Conservation (phyloP, 2,113 vertebrate genomes). For the Notechis scutatus region DNA sequence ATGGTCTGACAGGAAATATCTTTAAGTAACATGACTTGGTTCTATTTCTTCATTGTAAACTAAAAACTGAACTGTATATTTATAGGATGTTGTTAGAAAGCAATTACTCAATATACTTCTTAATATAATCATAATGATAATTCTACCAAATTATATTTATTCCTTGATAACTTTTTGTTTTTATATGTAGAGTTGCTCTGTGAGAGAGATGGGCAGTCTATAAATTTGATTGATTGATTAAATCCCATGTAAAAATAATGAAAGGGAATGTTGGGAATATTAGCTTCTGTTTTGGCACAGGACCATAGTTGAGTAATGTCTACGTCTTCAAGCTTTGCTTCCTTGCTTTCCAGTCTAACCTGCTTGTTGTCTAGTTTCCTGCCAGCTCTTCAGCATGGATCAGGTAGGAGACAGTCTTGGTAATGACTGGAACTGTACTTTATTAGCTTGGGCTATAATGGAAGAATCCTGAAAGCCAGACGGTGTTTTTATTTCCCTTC, state of each 20-base stretch:
- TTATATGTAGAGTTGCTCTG: neutral
- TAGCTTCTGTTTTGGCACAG: neutral
- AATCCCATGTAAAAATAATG: neutral
- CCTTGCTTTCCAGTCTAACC: neutral
- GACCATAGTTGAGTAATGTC: neutral
- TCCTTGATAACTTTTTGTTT: neutral
- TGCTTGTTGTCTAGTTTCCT: neutral
- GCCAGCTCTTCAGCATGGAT: neutral
- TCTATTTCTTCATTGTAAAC: slow-evolving; percentile 53
- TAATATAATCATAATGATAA: slow-evolving; percentile 8
- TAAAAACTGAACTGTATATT: slow-evolving; percentile 47
- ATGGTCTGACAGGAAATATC: neutral
- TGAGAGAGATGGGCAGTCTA: neutral
- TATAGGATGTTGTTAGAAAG: slow-evolving; percentile 45
- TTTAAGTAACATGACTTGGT: slow-evolving; percentile 43
- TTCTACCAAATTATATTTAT: slow-evolving; percentile 39
- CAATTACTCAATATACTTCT: slow-evolving; percentile 35
- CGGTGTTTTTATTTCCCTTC: neutral
- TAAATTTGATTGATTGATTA: neutral
- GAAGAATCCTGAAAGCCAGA: neutral
- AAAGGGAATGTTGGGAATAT: neutral
- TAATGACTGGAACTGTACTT: neutral
- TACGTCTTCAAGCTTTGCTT: neutral
- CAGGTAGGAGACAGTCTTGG: neutral
- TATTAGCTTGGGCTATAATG: neutral